These are phyloP conservation scores for Hippocampus mohnikei DNA, from an alignment of 2,113 vertebrate species.

Conservation along the genomic window DNA sequence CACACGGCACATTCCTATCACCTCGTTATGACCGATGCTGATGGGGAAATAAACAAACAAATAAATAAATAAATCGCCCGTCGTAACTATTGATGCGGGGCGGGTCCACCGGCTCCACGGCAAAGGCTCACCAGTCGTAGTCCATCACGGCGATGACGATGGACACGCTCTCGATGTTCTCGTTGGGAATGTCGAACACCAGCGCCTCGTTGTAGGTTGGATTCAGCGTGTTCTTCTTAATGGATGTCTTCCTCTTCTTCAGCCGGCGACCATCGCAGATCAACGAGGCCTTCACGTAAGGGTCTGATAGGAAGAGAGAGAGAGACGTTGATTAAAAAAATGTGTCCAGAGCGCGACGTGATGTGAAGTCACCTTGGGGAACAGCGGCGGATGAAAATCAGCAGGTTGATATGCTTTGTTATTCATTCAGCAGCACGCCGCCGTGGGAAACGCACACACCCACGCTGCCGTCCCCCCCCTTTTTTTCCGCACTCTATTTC, in stretches of 20 bases:
- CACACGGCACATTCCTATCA: conserved; percentile 90
- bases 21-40: conserved; percentile 92
- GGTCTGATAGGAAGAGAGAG: conserved; percentile 69
- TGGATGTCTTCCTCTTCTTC: conserved; percentile 93
- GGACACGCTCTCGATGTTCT: conserved; percentile 86
- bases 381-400: conserved; percentile 49
- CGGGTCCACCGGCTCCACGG: background rate
- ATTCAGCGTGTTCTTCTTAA: conserved; percentile 93
- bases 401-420: conserved; percentile 44
- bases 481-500: background rate
- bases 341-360: conserved; percentile 36
- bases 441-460: conserved; percentile 12
- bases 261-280: conserved; percentile 86
- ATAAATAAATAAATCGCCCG: conserved; percentile 20
- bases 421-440: conserved; percentile 37
- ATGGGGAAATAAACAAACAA: conserved; percentile 34
- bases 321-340: background rate
- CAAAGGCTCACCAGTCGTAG: conserved; percentile 84
- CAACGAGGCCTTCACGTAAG: conserved; percentile 90
- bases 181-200: conserved; percentile 89
- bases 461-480: conserved; percentile 4
- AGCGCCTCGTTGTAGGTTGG: conserved; percentile 91
- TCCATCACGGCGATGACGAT: conserved; percentile 89
- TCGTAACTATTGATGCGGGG: conserved; percentile 3
- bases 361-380: conserved; percentile 53